Conservation (phyloP, 2,797 vertebrate genomes). For the Artibeus jamaicensis region DNA sequence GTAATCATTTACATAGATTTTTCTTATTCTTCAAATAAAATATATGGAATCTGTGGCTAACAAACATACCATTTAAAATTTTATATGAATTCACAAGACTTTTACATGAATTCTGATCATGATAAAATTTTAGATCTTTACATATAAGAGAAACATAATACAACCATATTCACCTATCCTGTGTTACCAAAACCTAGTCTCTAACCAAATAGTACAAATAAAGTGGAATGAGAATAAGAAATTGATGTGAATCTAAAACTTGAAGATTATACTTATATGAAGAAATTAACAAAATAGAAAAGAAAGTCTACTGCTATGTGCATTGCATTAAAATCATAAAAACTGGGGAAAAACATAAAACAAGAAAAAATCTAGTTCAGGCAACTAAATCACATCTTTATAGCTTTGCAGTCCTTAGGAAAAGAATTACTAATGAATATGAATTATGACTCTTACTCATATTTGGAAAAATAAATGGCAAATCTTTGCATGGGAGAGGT, state of each 20-base stretch:
- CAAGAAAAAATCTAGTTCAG: conserved; percentile 19
- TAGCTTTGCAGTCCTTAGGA: not conserved
- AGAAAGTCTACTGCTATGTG: not conserved
- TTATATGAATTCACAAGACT: not conserved
- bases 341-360: not conserved
- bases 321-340: conserved; percentile 29
- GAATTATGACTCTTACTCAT: not conserved
- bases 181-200: conserved; percentile 38
- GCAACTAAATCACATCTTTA: not conserved
- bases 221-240: conserved; percentile 40
- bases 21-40: not conserved
- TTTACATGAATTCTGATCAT: not conserved
- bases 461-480: not conserved
- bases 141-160: not conserved
- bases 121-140: conserved; percentile 33
- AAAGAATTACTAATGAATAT: not conserved
- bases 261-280: not conserved
- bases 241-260: not conserved
- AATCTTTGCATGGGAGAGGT: not conserved
- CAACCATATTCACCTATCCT: not conserved
- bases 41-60: not conserved
- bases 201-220: conserved; percentile 18
- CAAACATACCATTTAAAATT: not conserved
- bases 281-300: not conserved
- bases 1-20: not conserved